Evolutionary conservation across 2,888 invertebrate species (phyloP).

Genomic region (Scaptomyza tumidula): DNA sequence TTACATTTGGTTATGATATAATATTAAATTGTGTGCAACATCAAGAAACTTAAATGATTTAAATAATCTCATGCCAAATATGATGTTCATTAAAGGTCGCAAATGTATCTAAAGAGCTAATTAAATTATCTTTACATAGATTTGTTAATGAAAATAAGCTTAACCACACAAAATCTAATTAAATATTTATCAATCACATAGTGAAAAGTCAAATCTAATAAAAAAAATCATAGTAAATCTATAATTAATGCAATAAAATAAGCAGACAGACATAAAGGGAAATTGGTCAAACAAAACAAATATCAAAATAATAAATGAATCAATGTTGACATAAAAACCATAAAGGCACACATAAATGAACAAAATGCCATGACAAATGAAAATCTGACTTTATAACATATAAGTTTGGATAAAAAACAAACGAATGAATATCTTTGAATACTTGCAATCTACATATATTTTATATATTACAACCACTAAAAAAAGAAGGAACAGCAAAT

Average conservation of each 20-base stretch:
- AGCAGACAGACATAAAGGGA: background rate
- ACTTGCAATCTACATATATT: too few relatives aligned
- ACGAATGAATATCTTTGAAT: background rate
- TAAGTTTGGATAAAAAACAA: background rate
- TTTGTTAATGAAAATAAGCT: too few relatives aligned
- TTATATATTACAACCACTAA: too few relatives aligned
- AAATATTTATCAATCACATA: constrained; percentile 55
- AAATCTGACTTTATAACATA: background rate
- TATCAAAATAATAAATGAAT: background rate
- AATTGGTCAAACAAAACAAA: background rate
- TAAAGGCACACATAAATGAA: background rate
- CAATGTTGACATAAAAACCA: background rate
- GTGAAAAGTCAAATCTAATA: constrained; percentile 18
- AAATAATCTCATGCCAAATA: background rate
- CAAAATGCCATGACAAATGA: background rate
- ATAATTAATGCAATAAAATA: constrained; percentile 23
- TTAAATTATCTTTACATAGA: background rate
- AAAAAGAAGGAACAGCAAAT: constrained; percentile 17
- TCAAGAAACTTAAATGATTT: too few relatives aligned
- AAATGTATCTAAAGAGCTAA: background rate
- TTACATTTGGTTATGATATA: background rate
- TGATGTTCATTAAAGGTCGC: background rate
- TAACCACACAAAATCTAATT: constrained; percentile 44
- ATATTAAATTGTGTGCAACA: too few relatives aligned
- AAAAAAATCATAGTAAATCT: constrained; percentile 11